These are phyloP conservation scores for Aulostomus chinensis DNA, from an alignment of 2,797 vertebrate genomes.

Conservation along the genomic window DNA sequence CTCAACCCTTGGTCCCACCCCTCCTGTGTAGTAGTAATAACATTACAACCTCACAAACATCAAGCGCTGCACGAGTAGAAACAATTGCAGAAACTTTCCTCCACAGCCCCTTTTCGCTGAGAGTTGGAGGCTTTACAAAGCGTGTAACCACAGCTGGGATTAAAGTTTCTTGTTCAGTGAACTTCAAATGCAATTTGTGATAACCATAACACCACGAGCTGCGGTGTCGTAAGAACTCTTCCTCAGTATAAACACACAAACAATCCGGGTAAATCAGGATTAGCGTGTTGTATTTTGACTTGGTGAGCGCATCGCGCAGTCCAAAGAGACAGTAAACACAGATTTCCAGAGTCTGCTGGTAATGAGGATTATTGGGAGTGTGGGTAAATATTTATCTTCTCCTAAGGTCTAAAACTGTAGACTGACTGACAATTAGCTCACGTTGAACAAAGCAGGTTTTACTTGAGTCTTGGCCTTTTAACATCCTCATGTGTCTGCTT, in stretches of 20 bases:
- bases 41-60: no score
- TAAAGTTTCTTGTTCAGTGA: conserved; percentile 31
- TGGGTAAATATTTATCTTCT: conserved; percentile 15
- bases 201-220: background rate
- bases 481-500: background rate
- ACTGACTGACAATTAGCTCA: background rate
- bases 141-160: conserved; percentile 1
- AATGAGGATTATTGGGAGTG: background rate
- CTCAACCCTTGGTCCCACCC: no score
- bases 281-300: conserved; percentile 28
- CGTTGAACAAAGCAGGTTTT: no score
- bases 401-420: background rate
- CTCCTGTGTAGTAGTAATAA: no score
- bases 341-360: background rate
- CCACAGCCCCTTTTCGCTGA: background rate
- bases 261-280: conserved; percentile 44
- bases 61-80: no score
- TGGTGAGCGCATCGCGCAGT: conserved; percentile 13
- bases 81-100: conserved; percentile 2
- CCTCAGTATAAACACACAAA: conserved; percentile 37
- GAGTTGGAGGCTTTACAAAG: conserved; percentile 6
- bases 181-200: conserved; percentile 16
- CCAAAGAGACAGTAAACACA: conserved; percentile 28
- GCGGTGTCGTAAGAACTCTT: conserved; percentile 27
- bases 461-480: no score